These are phyloP conservation scores for Pseudocheirus occidentalis DNA, from an alignment of 2,797 vertebrate species.

Conservation along the genomic window DNA sequence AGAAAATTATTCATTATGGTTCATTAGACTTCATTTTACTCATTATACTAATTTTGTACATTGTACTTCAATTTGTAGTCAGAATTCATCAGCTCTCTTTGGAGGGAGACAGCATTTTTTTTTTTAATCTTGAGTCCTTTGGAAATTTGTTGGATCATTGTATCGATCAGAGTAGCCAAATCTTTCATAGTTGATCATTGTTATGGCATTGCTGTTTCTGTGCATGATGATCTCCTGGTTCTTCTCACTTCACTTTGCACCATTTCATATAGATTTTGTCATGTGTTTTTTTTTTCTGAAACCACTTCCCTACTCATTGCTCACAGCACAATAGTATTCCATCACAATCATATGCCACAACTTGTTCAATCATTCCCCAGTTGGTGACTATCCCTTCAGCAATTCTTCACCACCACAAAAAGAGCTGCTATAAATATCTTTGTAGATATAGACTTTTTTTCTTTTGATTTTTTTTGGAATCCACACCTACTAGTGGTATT, in stretches of 20 bases:
- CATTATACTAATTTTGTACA: neutral
- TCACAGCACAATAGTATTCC: neutral
- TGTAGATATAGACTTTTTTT: too few relatives aligned
- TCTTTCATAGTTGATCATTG: neutral
- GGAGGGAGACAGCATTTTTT: neutral
- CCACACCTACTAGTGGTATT: too few relatives aligned
- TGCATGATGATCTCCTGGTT: neutral
- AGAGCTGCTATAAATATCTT: too few relatives aligned
- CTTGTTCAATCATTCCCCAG: neutral
- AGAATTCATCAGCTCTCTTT: neutral
- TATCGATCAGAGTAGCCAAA: neutral
- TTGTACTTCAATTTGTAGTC: neutral
- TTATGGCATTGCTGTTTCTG: neutral
- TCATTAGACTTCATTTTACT: neutral
- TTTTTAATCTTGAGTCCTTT: neutral
- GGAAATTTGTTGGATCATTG: neutral
- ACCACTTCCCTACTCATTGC: neutral
- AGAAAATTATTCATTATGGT: neutral
- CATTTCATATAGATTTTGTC: neutral
- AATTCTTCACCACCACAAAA: too few relatives aligned
- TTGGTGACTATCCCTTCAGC: neutral
- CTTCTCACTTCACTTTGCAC: neutral
- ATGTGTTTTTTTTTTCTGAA: neutral
- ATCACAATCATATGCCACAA: neutral
- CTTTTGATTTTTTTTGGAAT: too few relatives aligned